A percentile compares a stretch with the other conserved stretches of the same genome.
Evolutionary conservation across 2,797 vertebrate species (phyloP).

Genomic region (Falco berigora): DNA sequence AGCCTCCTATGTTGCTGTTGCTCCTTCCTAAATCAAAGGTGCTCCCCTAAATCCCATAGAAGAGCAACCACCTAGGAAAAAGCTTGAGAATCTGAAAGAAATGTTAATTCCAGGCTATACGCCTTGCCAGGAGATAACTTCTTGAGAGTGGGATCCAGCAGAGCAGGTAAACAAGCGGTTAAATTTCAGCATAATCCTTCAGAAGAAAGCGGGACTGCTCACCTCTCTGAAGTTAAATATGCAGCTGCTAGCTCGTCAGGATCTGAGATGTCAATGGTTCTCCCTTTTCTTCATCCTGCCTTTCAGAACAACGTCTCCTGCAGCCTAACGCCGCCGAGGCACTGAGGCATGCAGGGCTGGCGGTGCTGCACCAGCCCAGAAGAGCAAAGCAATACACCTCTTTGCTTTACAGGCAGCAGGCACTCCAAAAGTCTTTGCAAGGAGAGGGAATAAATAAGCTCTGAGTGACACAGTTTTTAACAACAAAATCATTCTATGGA

Average conservation of each 20-base stretch:
- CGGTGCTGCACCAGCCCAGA: neutral
- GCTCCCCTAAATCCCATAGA: neutral
- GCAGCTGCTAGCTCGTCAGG: neutral
- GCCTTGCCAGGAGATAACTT: neutral
- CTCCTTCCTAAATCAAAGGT: neutral
- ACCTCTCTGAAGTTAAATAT: neutral
- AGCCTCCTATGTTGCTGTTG: neutral
- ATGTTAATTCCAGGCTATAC: neutral
- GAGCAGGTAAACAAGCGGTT: neutral
- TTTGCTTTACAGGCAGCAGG: neutral
- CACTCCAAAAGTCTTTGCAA: neutral
- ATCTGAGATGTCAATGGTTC: neutral
- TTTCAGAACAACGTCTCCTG: neutral
- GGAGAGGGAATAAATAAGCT: slow-evolving; percentile 29
- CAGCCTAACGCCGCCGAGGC: neutral
- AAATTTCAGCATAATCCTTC: neutral
- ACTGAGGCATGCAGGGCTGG: neutral
- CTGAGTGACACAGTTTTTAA: slow-evolving; percentile 55
- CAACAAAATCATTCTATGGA: slow-evolving; percentile 23
- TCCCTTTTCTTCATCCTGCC: neutral
- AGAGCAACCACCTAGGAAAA: neutral
- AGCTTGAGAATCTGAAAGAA: neutral
- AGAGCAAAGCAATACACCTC: neutral
- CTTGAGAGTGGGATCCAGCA: fast-evolving
- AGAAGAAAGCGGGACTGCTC: neutral